Conservation (phyloP, 2,797 vertebrate genomes). For the Potorous gilbertii region DNA sequence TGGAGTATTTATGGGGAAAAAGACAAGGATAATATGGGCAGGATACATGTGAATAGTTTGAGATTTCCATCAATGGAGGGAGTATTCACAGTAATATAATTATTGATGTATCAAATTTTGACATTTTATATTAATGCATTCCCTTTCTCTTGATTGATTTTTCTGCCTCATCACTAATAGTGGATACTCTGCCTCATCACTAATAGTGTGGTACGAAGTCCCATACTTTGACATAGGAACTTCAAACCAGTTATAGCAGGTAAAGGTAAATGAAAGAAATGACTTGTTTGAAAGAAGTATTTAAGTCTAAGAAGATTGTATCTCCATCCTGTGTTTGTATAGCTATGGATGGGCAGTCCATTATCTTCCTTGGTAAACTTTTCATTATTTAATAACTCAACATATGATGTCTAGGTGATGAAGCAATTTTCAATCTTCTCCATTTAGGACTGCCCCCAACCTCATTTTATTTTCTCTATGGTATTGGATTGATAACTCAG, state of each 20-base stretch:
- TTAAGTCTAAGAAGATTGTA: neutral
- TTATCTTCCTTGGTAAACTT: neutral
- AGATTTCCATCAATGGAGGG: neutral
- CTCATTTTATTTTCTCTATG: neutral
- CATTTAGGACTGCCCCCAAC: neutral
- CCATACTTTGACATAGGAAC: neutral
- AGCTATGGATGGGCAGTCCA: neutral
- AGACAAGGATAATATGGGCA: neutral
- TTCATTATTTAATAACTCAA: conserved; percentile 28
- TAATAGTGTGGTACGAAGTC: neutral
- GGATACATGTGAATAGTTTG: neutral
- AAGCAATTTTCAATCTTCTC: neutral
- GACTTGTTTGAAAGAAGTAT: neutral
- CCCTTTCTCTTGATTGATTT: neutral
- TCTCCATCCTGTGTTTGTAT: neutral
- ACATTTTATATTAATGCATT: neutral
- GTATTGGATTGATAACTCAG: neutral
- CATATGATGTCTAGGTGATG: neutral
- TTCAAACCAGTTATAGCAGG: neutral
- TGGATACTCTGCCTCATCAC: neutral
- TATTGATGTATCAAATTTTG: neutral
- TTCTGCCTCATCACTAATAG: neutral
- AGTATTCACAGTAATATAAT: neutral
- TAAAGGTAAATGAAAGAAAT: neutral
- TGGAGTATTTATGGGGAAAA: neutral